A percentile compares a stretch with the other conserved stretches of the same genome.
phyloP scores from a whole-genome alignment of 2,113 vertebrate species.

The Galemys pyrenaicus region DNA sequence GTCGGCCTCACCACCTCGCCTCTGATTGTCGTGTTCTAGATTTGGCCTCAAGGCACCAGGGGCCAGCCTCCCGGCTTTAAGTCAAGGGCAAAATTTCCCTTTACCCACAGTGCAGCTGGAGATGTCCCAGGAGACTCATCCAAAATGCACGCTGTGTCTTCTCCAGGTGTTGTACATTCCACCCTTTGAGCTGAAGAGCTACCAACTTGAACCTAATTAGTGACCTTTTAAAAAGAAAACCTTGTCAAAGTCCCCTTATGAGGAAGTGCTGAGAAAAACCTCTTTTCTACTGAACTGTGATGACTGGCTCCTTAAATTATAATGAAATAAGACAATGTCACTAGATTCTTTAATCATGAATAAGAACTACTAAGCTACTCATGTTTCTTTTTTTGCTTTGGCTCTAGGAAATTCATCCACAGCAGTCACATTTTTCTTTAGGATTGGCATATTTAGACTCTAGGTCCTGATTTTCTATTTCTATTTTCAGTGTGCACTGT shows the following conservation, averaged over 20 bases:
- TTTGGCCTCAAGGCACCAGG: background rate
- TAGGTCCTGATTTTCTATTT: background rate
- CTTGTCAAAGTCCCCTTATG: background rate
- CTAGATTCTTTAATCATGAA: background rate
- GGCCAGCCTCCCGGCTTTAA: background rate
- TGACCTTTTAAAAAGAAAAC: background rate
- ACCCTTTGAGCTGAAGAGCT: background rate
- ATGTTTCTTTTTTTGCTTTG: constrained; percentile 38
- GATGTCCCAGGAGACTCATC: background rate
- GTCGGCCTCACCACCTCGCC: background rate
- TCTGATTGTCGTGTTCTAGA: background rate
- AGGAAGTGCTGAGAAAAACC: constrained; percentile 1
- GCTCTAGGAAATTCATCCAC: background rate
- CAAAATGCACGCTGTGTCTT: rapidly evolving
- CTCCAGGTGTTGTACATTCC: background rate
- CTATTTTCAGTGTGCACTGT: background rate
- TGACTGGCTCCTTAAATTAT: background rate
- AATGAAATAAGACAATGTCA: background rate
- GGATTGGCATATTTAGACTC: background rate
- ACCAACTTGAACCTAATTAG: background rate
- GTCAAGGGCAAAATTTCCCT: background rate
- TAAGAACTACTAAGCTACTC: background rate
- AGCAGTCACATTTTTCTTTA: background rate
- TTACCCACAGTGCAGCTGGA: rapidly evolving
- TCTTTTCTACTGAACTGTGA: background rate